Percentiles rank a stretch among this genome's conserved stretches.
These are phyloP conservation scores for Oxyruncus cristatus DNA, from an alignment of 2,113 vertebrate genomes.

Conservation along the genomic window DNA sequence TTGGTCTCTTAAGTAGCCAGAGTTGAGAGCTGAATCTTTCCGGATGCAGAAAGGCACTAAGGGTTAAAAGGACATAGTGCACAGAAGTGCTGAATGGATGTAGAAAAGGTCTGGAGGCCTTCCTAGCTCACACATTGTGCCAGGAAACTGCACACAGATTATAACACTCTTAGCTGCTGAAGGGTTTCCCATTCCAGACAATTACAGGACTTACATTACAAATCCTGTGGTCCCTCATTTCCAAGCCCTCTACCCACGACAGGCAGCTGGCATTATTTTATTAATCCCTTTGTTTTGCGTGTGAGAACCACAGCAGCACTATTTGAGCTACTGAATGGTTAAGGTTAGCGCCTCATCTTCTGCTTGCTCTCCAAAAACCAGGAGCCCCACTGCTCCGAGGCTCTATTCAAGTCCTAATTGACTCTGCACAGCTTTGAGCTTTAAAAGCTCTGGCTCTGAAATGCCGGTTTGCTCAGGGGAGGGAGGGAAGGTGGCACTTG, in stretches of 20 bases:
- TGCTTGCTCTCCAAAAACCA: slow-evolving; percentile 36
- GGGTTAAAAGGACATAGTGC: not conserved
- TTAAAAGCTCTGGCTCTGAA: slow-evolving; percentile 56
- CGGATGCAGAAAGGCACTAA: not conserved
- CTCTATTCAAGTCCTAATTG: slow-evolving; percentile 63
- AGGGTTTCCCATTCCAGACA: slow-evolving; percentile 19
- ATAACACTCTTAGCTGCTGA: not conserved
- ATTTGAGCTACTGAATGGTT: slow-evolving; percentile 38
- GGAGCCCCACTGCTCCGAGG: slow-evolving; percentile 22
- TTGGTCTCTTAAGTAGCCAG: not conserved
- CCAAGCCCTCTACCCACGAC: slow-evolving; percentile 2
- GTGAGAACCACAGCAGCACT: not conserved
- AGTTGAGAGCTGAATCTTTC: not conserved
- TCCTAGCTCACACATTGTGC: not conserved
- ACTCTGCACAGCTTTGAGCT: slow-evolving; percentile 57
- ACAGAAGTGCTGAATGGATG: not conserved
- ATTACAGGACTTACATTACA: not conserved
- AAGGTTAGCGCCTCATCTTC: slow-evolving; percentile 7
- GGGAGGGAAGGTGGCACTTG: slow-evolving; percentile 55
- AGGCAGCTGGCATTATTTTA: slow-evolving; percentile 35
- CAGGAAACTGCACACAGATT: not conserved
- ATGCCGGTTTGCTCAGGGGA: slow-evolving; percentile 23
- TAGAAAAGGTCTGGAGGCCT: not conserved
- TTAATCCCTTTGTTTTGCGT: slow-evolving; percentile 36
- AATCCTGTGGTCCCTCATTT: not conserved